These are phyloP conservation scores for Phlogophora meticulosa DNA, from an alignment of 2,888 invertebrate genomes.

Conservation along the genomic window DNA sequence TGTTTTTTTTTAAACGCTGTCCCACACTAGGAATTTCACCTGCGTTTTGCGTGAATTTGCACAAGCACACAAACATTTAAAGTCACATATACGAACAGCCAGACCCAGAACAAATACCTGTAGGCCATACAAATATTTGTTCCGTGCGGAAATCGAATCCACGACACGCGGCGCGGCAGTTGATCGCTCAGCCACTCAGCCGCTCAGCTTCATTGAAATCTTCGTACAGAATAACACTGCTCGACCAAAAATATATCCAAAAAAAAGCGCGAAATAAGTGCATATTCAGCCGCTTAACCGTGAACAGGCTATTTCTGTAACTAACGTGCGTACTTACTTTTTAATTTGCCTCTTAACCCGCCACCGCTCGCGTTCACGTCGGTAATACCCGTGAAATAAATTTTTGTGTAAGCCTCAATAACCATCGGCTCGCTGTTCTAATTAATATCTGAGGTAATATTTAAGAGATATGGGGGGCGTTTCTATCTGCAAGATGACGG, in stretches of 20 bases:
- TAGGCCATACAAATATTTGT: too few species aligned
- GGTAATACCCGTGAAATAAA: conserved; percentile 61
- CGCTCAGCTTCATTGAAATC: too few species aligned
- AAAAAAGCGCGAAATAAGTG: conserved; percentile 9
- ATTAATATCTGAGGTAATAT: conserved; percentile 60
- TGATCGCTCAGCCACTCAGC: too few species aligned
- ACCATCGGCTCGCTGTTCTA: conserved; percentile 48
- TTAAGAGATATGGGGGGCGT: conserved; percentile 53
- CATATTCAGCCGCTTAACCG: conserved; percentile 17
- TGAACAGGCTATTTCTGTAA: conserved; percentile 27
- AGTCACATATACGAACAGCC: too few species aligned
- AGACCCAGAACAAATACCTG: too few species aligned
- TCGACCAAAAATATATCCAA: not conserved
- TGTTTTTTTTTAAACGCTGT: too few species aligned
- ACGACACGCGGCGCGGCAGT: too few species aligned
- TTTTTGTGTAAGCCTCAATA: conserved; percentile 59
- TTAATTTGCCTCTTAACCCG: conserved; percentile 47
- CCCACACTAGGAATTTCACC: too few species aligned
- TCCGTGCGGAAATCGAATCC: too few species aligned
- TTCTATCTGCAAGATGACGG: conserved; percentile 20
- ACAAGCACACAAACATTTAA: too few species aligned
- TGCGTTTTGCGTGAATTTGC: too few species aligned
- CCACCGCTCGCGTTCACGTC: conserved; percentile 27
- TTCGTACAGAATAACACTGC: too few species aligned
- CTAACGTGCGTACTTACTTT: conserved; percentile 36